Evolutionary conservation across 2,113 vertebrate genomes (phyloP).

Genomic region (Typhlomys cinereus): DNA sequence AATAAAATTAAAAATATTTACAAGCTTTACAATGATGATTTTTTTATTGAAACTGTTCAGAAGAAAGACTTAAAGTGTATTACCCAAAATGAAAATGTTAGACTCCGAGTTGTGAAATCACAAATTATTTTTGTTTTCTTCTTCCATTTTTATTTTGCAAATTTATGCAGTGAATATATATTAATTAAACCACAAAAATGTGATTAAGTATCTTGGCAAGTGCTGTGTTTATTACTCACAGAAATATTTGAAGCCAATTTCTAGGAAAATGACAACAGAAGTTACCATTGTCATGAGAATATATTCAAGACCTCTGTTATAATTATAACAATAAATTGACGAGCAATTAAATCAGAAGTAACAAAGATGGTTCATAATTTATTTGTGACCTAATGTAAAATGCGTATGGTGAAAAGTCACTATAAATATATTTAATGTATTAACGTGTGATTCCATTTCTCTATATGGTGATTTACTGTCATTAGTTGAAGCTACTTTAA

Average conservation of each 20-base stretch:
- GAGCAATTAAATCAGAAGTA: not conserved
- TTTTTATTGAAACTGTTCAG: not conserved
- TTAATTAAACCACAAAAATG: no score
- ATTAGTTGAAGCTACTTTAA: not conserved
- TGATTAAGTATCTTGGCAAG: not conserved
- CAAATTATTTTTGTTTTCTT: no score
- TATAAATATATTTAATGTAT: not conserved
- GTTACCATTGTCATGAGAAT: not conserved
- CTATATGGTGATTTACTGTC: not conserved
- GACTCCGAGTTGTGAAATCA: not conserved
- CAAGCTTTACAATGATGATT: not conserved
- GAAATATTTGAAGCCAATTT: not conserved
- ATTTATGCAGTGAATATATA: not conserved
- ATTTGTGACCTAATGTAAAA: not conserved
- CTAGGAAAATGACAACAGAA: not conserved
- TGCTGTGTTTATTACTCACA: not conserved
- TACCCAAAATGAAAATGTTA: not conserved
- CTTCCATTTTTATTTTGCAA: not conserved
- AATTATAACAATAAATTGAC: not conserved
- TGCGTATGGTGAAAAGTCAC: not conserved
- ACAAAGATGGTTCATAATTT: not conserved
- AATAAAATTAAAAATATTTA: not conserved
- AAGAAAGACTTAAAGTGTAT: no score
- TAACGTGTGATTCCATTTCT: conserved; percentile 1
- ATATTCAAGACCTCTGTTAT: not conserved